Percentiles rank a stretch among this genome's conserved stretches.
phyloP scores from a whole-genome alignment of 23 tunicate species.

The Halocynthia aurantium region DNA sequence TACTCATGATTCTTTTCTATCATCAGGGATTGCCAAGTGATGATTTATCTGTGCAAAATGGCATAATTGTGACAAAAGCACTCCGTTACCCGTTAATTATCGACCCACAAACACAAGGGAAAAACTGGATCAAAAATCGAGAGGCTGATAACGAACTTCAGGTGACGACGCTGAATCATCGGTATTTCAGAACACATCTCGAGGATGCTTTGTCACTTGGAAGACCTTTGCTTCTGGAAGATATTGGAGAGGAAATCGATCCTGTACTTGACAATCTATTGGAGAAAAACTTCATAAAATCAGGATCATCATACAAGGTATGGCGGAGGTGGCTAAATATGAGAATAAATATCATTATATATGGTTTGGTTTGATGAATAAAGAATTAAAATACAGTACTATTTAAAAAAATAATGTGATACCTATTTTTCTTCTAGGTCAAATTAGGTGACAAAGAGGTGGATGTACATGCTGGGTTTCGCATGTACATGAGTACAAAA shows the following conservation, averaged over 20 bases:
- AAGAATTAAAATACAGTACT: too few relatives aligned
- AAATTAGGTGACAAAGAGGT: conserved; percentile 96
- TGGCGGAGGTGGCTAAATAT: too few relatives aligned
- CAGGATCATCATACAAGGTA: conserved; percentile 89
- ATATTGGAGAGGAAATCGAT: conserved; percentile 94
- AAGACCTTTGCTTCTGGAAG: conserved; percentile 79
- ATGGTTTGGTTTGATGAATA: too few relatives aligned
- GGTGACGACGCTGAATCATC: conserved; percentile 79
- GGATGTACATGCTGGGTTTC: conserved; percentile 83
- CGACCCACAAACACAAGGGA: conserved; percentile 95
- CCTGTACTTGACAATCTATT: conserved; percentile 90
- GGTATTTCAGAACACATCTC: conserved; percentile 80
- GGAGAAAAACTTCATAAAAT: conserved; percentile 92
- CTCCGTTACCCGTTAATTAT: conserved; percentile 78
- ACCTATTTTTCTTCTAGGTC: conserved; percentile 29
- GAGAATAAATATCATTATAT: too few relatives aligned
- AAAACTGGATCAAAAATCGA: conserved; percentile 79
- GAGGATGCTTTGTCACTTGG: conserved; percentile 90
- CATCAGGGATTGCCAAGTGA: conserved; percentile 90
- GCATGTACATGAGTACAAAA: conserved; percentile 74
- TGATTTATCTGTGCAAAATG: conserved; percentile 86
- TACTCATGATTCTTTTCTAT: background rate
- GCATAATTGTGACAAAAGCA: conserved; percentile 91
- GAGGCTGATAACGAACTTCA: conserved; percentile 76
- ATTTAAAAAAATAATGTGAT: background rate